phyloP scores from a whole-genome alignment of 2,888 invertebrate genomes.

The Philhelius pedissequus region DNA sequence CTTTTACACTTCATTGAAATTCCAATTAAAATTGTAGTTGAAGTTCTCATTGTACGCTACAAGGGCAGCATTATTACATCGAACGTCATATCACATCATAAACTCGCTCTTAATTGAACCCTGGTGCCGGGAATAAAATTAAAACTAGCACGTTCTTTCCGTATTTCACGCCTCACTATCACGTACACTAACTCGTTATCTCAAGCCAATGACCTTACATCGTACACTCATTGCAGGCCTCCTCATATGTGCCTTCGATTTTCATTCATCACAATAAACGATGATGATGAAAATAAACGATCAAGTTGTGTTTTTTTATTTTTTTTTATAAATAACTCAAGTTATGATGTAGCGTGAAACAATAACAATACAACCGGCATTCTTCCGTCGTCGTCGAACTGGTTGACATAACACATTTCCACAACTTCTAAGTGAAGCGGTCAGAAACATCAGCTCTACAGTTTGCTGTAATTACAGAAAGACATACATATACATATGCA shows the following conservation, averaged over 20 bases:
- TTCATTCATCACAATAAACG: constrained; percentile 28
- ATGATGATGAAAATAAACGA: constrained; percentile 22
- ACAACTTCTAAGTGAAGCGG: neutral
- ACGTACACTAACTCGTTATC: constrained; percentile 12
- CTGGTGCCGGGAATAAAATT: neutral
- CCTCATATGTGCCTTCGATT: constrained; percentile 23
- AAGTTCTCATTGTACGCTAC: neutral
- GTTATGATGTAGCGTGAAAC: neutral
- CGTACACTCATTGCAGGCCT: neutral
- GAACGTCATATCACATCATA: neutral
- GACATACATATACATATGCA: too few relatives aligned
- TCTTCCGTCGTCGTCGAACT: neutral
- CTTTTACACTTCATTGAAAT: neutral
- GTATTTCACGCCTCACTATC: constrained; percentile 7
- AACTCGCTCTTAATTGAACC: neutral
- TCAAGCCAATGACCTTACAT: constrained; percentile 52
- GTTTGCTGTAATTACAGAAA: neutral
- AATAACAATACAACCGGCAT: neutral
- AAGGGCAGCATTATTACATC: neutral
- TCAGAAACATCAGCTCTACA: neutral
- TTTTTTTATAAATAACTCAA: constrained; percentile 20
- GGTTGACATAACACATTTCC: neutral
- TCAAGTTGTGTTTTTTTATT: constrained; percentile 26
- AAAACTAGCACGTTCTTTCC: constrained; percentile 26
- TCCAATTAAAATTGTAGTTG: constrained; percentile 1